Evolutionary conservation across 2,113 vertebrate genomes (phyloP), one percentile per base, ranked within the genome.

Genomic region (Istiophorus platypterus): DNA sequence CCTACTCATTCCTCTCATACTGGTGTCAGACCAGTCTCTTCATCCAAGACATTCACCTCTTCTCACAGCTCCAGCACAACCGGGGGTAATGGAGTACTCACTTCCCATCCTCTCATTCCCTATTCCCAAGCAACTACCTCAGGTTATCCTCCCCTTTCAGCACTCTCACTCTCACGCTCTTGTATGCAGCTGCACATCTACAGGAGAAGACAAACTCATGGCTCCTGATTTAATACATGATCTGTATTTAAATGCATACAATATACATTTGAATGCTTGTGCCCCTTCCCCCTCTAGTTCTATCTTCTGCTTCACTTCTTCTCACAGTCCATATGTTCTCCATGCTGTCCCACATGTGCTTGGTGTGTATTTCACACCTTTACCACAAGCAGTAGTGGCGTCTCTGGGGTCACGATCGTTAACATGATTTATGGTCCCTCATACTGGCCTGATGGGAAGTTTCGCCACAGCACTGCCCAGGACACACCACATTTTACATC

Each of bases 31-130:
- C 51, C 88, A 71, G 47, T 89, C 54, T 37, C 89, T 90, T 56
- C 73, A 61, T 81, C 89, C 87, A 92, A 85, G 88, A 85, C 78
- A 70, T 69, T 64, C 82, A 84, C 88, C 84, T 84, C 90, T 37
- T 85, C 91, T 81, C 85, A 71, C 65, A 90, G 75, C 75, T 86
- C 85, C 76, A 92, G 56, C 90, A 91, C 72, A 76, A 72, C 84
- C 78, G 81, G 84, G 74, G 94, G 94, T 95, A 95, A 94, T 76
- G 72, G 81, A 87, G 62, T 49, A 76, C 63, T 86, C 18, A 41
- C 27, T 84, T 82, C 47, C 54, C 58, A 76, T 73, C 34, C 9
- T 64, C 41, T 78, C 10, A 64, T 54, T 79, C 39, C 39, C 27
- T 79, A 31, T 77, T 27, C 63, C 51, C 41, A 67, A 41, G 52